Evolutionary conservation across 2,797 vertebrate genomes (phyloP).

Genomic region (Bradypus variegatus): DNA sequence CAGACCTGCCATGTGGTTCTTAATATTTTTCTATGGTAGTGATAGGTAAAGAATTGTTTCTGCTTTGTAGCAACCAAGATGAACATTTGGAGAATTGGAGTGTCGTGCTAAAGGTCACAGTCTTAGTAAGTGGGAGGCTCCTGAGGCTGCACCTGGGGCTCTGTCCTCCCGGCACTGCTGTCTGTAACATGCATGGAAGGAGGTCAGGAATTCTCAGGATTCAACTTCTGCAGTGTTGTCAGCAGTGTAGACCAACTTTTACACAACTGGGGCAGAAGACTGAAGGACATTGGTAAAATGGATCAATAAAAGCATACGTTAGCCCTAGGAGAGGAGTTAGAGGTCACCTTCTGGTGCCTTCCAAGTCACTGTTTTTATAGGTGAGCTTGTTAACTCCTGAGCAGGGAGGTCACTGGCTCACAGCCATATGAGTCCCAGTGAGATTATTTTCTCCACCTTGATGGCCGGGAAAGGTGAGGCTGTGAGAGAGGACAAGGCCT

Average conservation of each 20-base stretch:
- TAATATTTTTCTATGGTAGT: neutral
- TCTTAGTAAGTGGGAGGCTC: neutral
- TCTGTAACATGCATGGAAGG: neutral
- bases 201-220: neutral
- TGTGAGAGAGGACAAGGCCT: neutral
- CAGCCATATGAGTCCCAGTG: neutral
- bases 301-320: neutral
- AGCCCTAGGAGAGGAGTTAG: neutral
- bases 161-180: neutral
- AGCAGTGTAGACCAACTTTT: neutral
- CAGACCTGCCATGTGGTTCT: neutral
- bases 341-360: neutral
- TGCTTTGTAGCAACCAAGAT: neutral
- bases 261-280: neutral
- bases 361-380: neutral
- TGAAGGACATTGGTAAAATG: neutral
- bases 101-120: neutral
- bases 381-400: neutral
- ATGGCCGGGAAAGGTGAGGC: neutral
- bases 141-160: accelerated
- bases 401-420: neutral
- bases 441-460: neutral
- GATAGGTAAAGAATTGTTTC: neutral
- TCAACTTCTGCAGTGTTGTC: neutral
- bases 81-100: neutral